Base-by-base conservation (phyloP, 2,113 vertebrate genomes). In the Atrichornis clamosus region DNA sequence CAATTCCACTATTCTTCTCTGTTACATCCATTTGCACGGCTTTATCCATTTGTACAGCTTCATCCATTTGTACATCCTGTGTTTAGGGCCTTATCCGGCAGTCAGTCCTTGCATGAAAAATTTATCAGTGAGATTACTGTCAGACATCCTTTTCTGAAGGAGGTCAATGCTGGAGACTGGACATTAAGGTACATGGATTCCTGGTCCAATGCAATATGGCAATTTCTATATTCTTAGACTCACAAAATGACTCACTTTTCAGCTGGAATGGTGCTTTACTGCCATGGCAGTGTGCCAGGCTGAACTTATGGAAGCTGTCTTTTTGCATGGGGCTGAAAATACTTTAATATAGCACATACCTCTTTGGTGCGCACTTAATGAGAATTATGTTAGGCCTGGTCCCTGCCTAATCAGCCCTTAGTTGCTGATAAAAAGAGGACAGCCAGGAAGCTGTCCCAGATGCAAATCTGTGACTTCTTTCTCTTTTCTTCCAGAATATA, bases 111-210 rank as follows among this genome's bases (percentile, higher is more conserved):
- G 84, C 39, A 84, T 78, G 83, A 89, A 90, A 90, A 86, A 88
- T 94, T 90, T 89, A 88, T 84, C 88, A 77, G 41, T 18, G 60
- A 88, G 72, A 88, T 93, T 92, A 70, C 79, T 63, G 59, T 63
- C 83, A 95, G 72, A 77, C 55, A 91, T 90, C 23, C 80, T 93
- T 93, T 87, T 83, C 62, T 90, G 82, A 93, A 78, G 76, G 84
- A 96, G 80, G 60, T 75, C 85, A 87, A 1, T 37, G 56, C 33
- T 91, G 55, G 39, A 91, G 64, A 92, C 64, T 55, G 79, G 88
- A 84, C 44, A 70, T 86, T 86, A 86, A 87, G 77, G 64, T 64
- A 84, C 90, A 90, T 60, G n/a, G 79, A 89, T 92, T 84, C n/a
- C 76, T 33, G 32, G 59, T 16, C 73, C 80, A 74, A 60, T 68